Base-by-base conservation (phyloP, 2,888 invertebrate species). In the Drosophila flavopinicola region DNA sequence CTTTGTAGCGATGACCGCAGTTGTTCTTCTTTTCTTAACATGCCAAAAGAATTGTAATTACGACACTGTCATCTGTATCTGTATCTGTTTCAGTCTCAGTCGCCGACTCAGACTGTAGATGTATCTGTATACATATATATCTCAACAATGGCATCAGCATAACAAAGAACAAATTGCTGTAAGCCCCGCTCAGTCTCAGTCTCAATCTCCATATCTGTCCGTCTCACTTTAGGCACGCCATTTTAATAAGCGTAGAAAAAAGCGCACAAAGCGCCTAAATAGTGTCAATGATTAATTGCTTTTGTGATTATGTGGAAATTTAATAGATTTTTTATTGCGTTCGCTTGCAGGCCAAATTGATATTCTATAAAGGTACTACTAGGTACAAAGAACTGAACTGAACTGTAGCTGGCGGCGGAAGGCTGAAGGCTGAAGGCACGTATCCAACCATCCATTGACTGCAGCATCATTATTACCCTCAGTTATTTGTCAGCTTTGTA, bases 41-140 rank as follows among this genome's bases (percentile, higher is more conserved):
- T 84, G 86, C 86, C 84, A 77, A 86, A 86, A 77, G 84, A 84
- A 84, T 84, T 84, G 85, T 86, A 84, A 84, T 85, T 84, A 82
- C 85, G 54, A 54, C 51, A 60, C 72, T 75, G 68, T 67, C 77
- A 77, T 59, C 66, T 69, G 66, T 76, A 75, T 68, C 59, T 52
- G 57, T 66, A 69, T 48, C 60, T 70, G 48, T 65, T 51, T 13
- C 51, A 42, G 38, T 30, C 29, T 30, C 44, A 20, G 44, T 30
- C 29, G 17, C 44, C 11, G 44, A 29, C 17, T 20, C 15, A 10
- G 6, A 6, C 41, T 4, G 11, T 42, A 29, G 29, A n/a, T 49
- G 58, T 64, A 53, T 58, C 44, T 37, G 39, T 53, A 35, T 54
- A 25, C 53, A 23, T 61, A 30, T 51, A 45, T 67, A 65, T 53